phyloP scores from a whole-genome alignment of 2,113 vertebrate species.

The Trogon melanurus region DNA sequence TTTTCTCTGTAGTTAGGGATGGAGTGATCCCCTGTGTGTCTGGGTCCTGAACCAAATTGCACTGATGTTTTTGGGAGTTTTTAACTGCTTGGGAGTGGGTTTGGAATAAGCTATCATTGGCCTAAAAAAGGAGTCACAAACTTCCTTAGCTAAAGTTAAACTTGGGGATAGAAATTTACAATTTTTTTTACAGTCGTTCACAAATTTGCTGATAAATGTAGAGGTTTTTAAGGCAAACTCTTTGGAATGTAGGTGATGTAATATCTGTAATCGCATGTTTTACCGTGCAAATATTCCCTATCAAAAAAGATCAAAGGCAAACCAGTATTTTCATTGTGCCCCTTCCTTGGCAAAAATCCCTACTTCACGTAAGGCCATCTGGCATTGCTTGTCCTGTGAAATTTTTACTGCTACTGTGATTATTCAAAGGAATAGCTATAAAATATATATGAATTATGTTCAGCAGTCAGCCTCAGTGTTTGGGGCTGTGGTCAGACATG shows the following conservation, averaged over 20 bases:
- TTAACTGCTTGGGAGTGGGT: neutral
- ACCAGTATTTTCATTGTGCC: neutral
- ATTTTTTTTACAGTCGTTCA: neutral
- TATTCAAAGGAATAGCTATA: slow-evolving; percentile 6
- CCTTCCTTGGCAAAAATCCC: neutral
- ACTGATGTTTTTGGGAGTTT: neutral
- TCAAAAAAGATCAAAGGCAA: neutral
- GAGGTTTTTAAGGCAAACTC: neutral
- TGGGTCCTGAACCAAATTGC: neutral
- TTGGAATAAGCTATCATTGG: neutral
- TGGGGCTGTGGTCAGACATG: neutral
- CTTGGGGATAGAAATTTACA: neutral
- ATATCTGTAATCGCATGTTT: neutral
- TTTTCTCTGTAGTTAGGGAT: neutral
- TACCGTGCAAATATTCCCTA: neutral
- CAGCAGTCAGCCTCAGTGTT: neutral
- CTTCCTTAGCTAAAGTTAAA: neutral
- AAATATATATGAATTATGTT: neutral
- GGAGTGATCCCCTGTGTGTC: fast-evolving
- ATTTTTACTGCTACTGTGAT: slow-evolving; percentile 7
- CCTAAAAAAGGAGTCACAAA: neutral
- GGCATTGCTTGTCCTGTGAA: neutral
- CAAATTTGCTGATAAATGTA: neutral
- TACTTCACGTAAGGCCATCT: neutral
- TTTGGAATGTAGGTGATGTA: neutral